Conservation (phyloP, 1,140 invertebrate species). For the Palaemon carinicauda region DNA sequence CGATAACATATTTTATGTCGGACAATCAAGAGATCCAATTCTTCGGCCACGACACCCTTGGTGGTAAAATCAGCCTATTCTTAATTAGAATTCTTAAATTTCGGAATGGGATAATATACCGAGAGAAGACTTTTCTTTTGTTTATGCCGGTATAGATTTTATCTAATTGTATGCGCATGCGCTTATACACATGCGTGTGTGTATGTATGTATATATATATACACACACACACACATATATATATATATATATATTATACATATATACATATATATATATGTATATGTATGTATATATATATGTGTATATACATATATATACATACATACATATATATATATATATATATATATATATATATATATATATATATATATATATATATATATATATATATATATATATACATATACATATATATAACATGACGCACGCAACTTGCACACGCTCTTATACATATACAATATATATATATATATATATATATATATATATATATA, state of each 20-base stretch:
- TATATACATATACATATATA: background rate
- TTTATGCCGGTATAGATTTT: no score
- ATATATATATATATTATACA: background rate
- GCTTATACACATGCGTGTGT: no score
- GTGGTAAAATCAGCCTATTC: no score
- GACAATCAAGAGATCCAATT: no score
- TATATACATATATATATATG: background rate
- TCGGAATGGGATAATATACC: no score
- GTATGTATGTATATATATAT: background rate
- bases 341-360: background rate
- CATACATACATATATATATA: background rate
- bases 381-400: no score
- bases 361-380: background rate
- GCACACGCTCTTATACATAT: no score
- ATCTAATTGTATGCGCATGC: background rate
- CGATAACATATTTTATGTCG: no score
- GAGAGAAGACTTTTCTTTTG: no score
- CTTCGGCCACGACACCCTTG: no score
- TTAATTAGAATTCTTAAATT: no score
- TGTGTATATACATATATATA: background rate
- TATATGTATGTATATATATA: background rate
- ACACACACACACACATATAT: background rate
- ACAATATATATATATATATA: background rate
- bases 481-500: background rate
- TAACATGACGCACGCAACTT: no score